Conservation (phyloP, 2,888 invertebrate species). For the Muscina levida region DNA sequence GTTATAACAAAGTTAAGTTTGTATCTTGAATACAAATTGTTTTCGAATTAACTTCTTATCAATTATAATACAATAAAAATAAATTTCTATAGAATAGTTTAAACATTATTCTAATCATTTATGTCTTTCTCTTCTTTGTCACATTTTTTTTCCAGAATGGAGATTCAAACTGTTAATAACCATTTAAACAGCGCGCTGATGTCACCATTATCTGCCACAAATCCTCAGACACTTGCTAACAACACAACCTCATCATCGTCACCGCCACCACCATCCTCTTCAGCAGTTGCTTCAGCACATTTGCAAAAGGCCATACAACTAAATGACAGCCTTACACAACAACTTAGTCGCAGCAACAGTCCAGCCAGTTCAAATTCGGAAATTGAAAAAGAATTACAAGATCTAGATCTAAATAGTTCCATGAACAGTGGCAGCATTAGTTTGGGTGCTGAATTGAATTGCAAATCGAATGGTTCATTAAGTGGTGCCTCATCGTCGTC, state of each 20-base stretch:
- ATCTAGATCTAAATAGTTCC: slow-evolving; percentile 80
- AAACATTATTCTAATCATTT: too few relatives aligned
- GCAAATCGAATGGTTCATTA: slow-evolving; percentile 76
- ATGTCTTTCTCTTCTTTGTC: too few relatives aligned
- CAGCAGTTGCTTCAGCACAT: slow-evolving; percentile 46
- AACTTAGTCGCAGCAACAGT: slow-evolving; percentile 82
- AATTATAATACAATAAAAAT: too few relatives aligned
- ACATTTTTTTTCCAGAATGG: slow-evolving; percentile 73
- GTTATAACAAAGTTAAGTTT: too few relatives aligned
- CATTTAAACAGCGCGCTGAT: slow-evolving; percentile 73
- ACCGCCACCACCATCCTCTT: slow-evolving; percentile 56
- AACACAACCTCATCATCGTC: slow-evolving; percentile 44
- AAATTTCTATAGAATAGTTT: too few relatives aligned
- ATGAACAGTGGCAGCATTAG: slow-evolving; percentile 72
- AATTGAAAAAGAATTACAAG: slow-evolving; percentile 83
- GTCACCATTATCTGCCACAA: slow-evolving; percentile 65
- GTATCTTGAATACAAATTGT: too few relatives aligned
- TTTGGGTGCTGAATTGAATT: slow-evolving; percentile 69
- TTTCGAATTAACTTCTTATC: too few relatives aligned
- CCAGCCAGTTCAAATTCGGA: slow-evolving; percentile 84
- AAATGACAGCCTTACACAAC: slow-evolving; percentile 53
- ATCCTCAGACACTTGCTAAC: slow-evolving; percentile 65
- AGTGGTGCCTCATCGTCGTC: slow-evolving; percentile 72
- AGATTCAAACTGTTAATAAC: slow-evolving; percentile 75
- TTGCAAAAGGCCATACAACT: slow-evolving; percentile 64